These are phyloP conservation scores for Triplophysa yarkandensis DNA, from an alignment of 2,797 vertebrate species.

Conservation along the genomic window DNA sequence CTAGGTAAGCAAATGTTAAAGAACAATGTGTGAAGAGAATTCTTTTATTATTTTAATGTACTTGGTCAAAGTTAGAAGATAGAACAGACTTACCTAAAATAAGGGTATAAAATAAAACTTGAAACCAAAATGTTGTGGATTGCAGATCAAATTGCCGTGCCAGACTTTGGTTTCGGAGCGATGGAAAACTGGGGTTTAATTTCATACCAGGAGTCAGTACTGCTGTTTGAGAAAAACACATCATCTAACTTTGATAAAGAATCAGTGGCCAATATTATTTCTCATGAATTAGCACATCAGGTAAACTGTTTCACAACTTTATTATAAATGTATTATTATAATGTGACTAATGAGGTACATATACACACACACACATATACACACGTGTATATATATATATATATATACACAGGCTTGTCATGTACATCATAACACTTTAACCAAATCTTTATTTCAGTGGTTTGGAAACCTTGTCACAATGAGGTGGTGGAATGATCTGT, in stretches of 20 bases:
- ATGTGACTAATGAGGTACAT: no score
- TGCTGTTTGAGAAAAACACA: slow-evolving; percentile 68
- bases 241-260: slow-evolving; percentile 67
- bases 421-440: not conserved
- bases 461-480: slow-evolving; percentile 83
- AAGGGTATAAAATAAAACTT: not conserved
- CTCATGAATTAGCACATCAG: slow-evolving; percentile 81
- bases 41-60: no score
- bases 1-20: slow-evolving; percentile 63
- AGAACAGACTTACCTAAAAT: not conserved
- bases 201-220: slow-evolving; percentile 67
- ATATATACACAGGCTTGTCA: no score
- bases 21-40: no score
- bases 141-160: slow-evolving; percentile 77
- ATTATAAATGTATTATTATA: no score
- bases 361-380: no score
- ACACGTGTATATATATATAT: no score
- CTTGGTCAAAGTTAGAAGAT: not conserved
- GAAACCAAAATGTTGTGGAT: not conserved
- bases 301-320: slow-evolving; percentile 54
- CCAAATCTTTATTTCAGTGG: slow-evolving; percentile 69
- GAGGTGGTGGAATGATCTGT: slow-evolving; percentile 73
- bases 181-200: slow-evolving; percentile 82
- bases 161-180: slow-evolving; percentile 62
- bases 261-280: slow-evolving; percentile 56